These are phyloP conservation scores for Melierax canorus DNA, from an alignment of 2,113 vertebrate species.

Conservation along the genomic window DNA sequence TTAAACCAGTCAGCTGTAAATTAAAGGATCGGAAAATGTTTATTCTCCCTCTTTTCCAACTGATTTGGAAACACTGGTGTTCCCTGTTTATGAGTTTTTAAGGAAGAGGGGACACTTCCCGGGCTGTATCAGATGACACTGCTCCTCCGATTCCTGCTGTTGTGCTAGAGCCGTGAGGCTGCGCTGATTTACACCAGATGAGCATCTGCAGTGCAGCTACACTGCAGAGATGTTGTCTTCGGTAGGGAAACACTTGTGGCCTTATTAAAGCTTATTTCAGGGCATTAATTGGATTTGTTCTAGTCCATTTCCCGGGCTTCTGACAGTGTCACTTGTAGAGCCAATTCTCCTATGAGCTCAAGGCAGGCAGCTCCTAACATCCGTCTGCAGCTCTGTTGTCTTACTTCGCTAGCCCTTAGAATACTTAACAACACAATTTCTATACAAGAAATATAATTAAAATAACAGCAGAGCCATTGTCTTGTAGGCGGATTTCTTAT, in stretches of 20 bases:
- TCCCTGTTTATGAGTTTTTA: background rate
- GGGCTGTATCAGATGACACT: background rate
- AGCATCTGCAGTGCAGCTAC: background rate
- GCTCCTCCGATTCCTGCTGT: background rate
- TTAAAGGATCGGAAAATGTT: background rate
- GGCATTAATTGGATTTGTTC: background rate
- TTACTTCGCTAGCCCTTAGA: background rate
- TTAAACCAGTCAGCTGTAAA: background rate
- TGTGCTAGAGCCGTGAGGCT: background rate
- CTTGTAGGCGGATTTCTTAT: background rate
- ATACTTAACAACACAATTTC: background rate
- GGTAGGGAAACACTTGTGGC: background rate
- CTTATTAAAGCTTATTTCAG: background rate
- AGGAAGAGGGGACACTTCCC: background rate
- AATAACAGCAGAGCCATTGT: conserved; percentile 29
- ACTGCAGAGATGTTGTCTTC: background rate
- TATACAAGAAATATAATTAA: background rate
- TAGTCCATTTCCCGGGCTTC: background rate
- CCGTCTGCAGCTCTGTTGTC: background rate
- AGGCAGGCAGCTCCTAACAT: background rate
- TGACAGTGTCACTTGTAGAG: background rate
- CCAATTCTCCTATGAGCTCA: background rate
- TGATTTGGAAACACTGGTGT: background rate
- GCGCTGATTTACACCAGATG: background rate
- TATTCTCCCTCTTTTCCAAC: background rate